Evolutionary conservation across 2,888 invertebrate genomes (phyloP), one percentile per base, ranked within the genome.

Genomic region (Abrostola tripartita): DNA sequence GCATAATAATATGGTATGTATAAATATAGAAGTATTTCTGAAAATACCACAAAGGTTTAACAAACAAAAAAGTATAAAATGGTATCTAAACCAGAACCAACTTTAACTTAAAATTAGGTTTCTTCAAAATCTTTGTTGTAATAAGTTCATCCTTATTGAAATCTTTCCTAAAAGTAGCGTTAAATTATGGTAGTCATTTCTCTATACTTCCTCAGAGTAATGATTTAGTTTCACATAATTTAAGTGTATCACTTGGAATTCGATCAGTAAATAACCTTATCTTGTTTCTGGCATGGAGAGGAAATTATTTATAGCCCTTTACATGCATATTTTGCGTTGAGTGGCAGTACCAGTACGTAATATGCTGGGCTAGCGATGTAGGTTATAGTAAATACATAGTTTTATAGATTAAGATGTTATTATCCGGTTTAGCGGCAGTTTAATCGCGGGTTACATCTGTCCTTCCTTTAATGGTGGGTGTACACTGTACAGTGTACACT

Each of bases 361-460:
- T 55, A 61, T 42, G 9, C 49, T 56, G 55, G 35, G 40, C 66
- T 83, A 85, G 76, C 81, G 78, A 81, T 86, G 85, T 86, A 78
- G 81, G 78, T 81, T 81, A 82, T 79, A 83, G 78, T 81, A 81
- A 78, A n/a, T n/a, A 82, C 71, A 66, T 53, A 38, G 75, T 72
- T 81, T 83, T 81, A 82, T 84, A 80, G 81, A 86, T 84, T 86
- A 82, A 85, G 81, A 83, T 79, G 79, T 66, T 81, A 81, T 82
- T 78, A 84, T 82, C 85, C 82, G 81, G 81, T 82, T 79, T 74
- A 78, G 78, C 77, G 66, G 58, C 75, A 72, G 77, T 81, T 79
- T 73, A 69, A 81, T 75, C 61, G 69, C 65, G 59, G 64, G 41
- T 36, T 40, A 49, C 57, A 67, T 73, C 76, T 78, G 79, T 81